phyloP scores from a whole-genome alignment of 2,797 vertebrate species.

The Heterohyrax brucei region DNA sequence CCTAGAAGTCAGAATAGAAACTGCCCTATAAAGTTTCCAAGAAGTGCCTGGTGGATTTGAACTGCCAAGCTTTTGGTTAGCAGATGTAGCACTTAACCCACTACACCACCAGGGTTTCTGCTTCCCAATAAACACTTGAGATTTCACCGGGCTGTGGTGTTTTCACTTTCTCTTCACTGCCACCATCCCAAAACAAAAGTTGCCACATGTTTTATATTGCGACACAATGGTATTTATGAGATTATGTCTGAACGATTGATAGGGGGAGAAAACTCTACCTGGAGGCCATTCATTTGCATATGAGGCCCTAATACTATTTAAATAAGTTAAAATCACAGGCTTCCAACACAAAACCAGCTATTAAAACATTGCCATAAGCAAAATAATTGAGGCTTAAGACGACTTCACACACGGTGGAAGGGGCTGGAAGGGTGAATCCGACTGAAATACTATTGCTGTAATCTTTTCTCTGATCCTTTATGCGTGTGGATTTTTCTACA shows the following conservation, averaged over 20 bases:
- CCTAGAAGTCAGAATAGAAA: too few species aligned
- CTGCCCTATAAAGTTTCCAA: too few species aligned
- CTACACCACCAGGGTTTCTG: background rate
- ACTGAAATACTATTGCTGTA: constrained; percentile 76
- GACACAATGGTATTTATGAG: constrained; percentile 72
- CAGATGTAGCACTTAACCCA: too few species aligned
- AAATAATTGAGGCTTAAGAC: constrained; percentile 85
- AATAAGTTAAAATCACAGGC: constrained; percentile 88
- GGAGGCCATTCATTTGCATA: constrained; percentile 85
- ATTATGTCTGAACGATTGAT: constrained; percentile 78
- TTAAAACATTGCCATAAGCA: constrained; percentile 89
- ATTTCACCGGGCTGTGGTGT: constrained; percentile 76
- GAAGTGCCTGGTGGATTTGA: too few species aligned
- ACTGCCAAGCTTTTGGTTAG: too few species aligned
- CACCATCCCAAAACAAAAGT: constrained; percentile 74
- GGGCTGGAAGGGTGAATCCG: constrained; percentile 80
- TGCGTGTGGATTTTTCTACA: constrained; percentile 82
- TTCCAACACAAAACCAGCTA: constrained; percentile 88
- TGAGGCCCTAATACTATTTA: constrained; percentile 88
- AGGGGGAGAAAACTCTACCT: constrained; percentile 73
- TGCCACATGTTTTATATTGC: constrained; percentile 74
- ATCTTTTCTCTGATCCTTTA: constrained; percentile 81
- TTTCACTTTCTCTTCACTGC: constrained; percentile 82
- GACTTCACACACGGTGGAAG: constrained; percentile 81
- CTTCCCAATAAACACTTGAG: constrained; percentile 80